Evolutionary conservation across 2,888 invertebrate genomes (phyloP).

Genomic region (Selenia dentaria): DNA sequence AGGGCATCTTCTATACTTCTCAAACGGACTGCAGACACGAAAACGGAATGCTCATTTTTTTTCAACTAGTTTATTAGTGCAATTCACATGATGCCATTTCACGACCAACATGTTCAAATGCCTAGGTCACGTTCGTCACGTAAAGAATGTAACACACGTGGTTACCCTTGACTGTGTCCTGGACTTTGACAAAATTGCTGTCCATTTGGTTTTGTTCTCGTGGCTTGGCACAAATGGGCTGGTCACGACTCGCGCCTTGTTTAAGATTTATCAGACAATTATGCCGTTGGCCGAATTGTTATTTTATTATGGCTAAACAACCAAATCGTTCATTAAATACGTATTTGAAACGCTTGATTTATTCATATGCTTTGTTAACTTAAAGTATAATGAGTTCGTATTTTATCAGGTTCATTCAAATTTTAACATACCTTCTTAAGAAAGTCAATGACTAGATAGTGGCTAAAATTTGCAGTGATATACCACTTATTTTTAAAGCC

Average conservation of each 20-base stretch:
- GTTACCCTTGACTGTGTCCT: constrained; percentile 65
- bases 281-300: constrained; percentile 49
- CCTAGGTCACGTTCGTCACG: constrained; percentile 69
- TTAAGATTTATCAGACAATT: constrained; percentile 56
- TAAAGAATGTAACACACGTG: constrained; percentile 43
- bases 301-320: constrained; percentile 42
- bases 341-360: constrained; percentile 11
- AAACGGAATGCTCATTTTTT: constrained; percentile 10
- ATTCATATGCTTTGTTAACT: constrained; percentile 6
- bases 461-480: constrained; percentile 15
- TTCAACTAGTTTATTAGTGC: constrained; percentile 11
- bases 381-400: neutral
- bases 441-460: constrained; percentile 11
- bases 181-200: constrained; percentile 63
- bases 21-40: constrained; percentile 6
- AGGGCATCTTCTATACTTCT: constrained; percentile 17
- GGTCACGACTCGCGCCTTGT: constrained; percentile 63
- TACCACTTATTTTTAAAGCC: too few species aligned
- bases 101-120: constrained; percentile 54
- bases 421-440: constrained; percentile 5
- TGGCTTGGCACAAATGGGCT: constrained; percentile 58
- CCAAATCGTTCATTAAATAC: constrained; percentile 22
- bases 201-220: constrained; percentile 51
- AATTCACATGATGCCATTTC: constrained; percentile 50
- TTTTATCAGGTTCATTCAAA: constrained; percentile 14